These are phyloP conservation scores for Spea multiplicata DNA, from an alignment of 2,113 vertebrate species.

Conservation along the genomic window DNA sequence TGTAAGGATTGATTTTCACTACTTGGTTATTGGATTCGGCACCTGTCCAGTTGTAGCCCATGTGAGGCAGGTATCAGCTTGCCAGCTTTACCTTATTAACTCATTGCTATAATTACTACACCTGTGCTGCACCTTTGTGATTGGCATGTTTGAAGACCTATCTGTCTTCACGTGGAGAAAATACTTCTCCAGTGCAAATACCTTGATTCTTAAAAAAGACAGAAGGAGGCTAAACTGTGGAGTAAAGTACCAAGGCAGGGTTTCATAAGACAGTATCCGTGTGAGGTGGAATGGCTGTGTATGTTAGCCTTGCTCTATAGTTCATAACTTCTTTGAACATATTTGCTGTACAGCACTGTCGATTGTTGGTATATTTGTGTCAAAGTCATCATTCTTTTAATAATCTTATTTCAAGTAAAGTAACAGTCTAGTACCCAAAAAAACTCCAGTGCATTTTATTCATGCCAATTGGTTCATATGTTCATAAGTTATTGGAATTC, in stretches of 20 bases:
- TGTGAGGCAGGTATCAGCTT: background rate
- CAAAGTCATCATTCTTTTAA: no score
- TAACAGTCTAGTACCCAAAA: no score
- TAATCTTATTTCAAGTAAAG: no score
- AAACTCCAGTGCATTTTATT: no score
- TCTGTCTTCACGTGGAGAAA: background rate
- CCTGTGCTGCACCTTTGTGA: background rate
- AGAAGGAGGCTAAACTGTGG: background rate
- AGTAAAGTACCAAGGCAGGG: background rate
- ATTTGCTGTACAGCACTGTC: no score
- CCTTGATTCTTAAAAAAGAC: background rate
- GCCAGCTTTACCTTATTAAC: background rate
- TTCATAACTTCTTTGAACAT: no score
- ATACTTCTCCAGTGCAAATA: background rate
- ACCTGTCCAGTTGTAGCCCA: background rate
- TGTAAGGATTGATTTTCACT: background rate
- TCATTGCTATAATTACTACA: no score
- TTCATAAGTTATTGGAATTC: no score
- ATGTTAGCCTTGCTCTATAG: no score
- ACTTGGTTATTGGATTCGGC: background rate
- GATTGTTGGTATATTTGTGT: no score
- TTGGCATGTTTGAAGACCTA: background rate
- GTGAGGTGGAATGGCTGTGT: no score
- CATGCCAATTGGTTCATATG: no score
- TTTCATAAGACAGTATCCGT: background rate